These are phyloP conservation scores for Malurus melanocephalus DNA, from an alignment of 2,113 vertebrate genomes.

Conservation along the genomic window DNA sequence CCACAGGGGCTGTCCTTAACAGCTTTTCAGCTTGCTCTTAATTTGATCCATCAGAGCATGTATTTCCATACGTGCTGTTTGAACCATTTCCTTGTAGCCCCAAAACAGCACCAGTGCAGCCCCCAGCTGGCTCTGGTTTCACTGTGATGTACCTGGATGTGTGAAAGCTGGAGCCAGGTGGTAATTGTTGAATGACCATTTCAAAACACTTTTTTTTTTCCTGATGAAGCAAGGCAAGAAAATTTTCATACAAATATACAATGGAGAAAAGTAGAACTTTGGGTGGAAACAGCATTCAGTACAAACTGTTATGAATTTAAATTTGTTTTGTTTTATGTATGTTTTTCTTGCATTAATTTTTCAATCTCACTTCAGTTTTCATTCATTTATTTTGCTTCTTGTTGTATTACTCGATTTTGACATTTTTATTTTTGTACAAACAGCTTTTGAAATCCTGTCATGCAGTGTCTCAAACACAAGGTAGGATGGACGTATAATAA, in stretches of 20 bases:
- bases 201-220: neutral
- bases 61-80: neutral
- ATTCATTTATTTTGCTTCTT: constrained; percentile 88
- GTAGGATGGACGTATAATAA: constrained; percentile 83
- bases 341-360: constrained; percentile 74
- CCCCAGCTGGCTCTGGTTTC: neutral
- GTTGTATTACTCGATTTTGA: constrained; percentile 81
- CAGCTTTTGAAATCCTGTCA: constrained; percentile 99
- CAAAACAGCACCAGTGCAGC: neutral
- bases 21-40: neutral
- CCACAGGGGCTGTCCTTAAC: neutral
- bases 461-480: constrained; percentile 95
- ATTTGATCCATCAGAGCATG: neutral
- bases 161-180: neutral
- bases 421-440: constrained; percentile 88
- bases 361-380: constrained; percentile 76
- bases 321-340: constrained; percentile 73
- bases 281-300: constrained; percentile 22
- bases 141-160: neutral
- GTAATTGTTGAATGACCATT: neutral
- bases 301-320: constrained; percentile 35
- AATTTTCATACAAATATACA: neutral
- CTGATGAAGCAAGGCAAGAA: neutral
- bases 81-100: neutral
- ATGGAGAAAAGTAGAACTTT: neutral